Evolutionary conservation across 2,888 invertebrate species (phyloP), one percentile per base, ranked within the genome.

Genomic region (Lutraria lutraria): DNA sequence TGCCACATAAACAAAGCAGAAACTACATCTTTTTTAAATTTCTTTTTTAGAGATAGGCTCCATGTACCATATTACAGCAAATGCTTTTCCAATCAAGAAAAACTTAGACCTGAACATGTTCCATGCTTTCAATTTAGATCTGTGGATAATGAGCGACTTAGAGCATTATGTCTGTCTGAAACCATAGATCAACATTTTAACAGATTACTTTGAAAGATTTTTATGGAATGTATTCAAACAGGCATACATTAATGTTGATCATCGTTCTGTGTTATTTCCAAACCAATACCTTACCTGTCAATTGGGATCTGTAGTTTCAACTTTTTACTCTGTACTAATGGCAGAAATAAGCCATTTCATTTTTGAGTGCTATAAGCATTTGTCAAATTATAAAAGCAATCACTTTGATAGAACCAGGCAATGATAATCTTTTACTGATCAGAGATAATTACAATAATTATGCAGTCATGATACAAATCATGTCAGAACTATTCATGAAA

Each of bases 51-150:
- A 34, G 76, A 31, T 43, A 2, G 31, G 29, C 31, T 76, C 76
- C 19, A 19, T 76, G 76, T 16, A 31, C 76, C 34, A 19, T 1
- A 16, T 34, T 34, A 76, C 31, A 76, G 34, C 34, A 76, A 76
- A 76, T 76, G 34, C 34, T 76, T 76, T 76, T 13, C 76, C 76
- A 76, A 76, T 76, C 76, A 76, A 76, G 76, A 76, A 76, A 76
- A 76, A 76, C 31, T 31, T 34, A 76, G 34, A 31, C 34, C 76
- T 76, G 34, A 76, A 76, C 16, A 25, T 76, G 25, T 76, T 76
- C 76, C 76, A 76, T 76, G 34, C 76, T 34, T 76, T 76, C 34
- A 76, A 76, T 76, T 76, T 76, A 76, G 76, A 76, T 76, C 31
- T 31, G 34, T 31, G 19, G 76, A 76, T 76, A 76, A 76, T 34